Percentiles rank a stretch among this genome's conserved stretches.
Evolutionary conservation across 2,797 vertebrate genomes (phyloP).

Genomic region (Falco rusticolus): DNA sequence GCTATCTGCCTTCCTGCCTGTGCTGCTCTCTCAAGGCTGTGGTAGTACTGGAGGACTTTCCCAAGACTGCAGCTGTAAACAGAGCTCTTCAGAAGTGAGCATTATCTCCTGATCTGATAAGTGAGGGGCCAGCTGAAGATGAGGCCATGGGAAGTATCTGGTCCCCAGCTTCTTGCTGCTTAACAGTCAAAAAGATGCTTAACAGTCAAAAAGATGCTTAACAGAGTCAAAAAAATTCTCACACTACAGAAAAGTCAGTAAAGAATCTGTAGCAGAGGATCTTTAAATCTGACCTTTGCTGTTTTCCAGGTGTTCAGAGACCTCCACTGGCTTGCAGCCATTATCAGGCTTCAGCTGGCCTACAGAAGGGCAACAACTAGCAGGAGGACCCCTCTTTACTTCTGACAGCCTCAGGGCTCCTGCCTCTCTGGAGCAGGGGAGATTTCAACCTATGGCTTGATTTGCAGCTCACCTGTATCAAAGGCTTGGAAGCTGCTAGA

Average conservation of each 20-base stretch:
- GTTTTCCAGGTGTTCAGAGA: background rate
- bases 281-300: background rate
- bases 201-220: background rate
- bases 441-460: background rate
- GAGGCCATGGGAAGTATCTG: background rate
- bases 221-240: background rate
- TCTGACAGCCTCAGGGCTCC: background rate
- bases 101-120: background rate
- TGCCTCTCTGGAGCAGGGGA: background rate
- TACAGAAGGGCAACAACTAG: background rate
- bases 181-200: background rate
- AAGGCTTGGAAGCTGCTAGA: background rate
- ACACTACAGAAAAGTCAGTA: background rate
- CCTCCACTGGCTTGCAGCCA: background rate
- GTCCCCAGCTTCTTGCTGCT: background rate
- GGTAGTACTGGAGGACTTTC: background rate
- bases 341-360: background rate
- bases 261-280: background rate
- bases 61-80: background rate
- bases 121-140: background rate
- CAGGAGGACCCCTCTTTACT: background rate
- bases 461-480: background rate
- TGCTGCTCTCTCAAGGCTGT: background rate
- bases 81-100: background rate
- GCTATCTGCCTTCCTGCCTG: slow-evolving; percentile 42